Percentiles rank a stretch among this genome's conserved stretches.
These are phyloP conservation scores for Chromobotia macracanthus DNA, from an alignment of 2,797 vertebrate species.

Conservation along the genomic window DNA sequence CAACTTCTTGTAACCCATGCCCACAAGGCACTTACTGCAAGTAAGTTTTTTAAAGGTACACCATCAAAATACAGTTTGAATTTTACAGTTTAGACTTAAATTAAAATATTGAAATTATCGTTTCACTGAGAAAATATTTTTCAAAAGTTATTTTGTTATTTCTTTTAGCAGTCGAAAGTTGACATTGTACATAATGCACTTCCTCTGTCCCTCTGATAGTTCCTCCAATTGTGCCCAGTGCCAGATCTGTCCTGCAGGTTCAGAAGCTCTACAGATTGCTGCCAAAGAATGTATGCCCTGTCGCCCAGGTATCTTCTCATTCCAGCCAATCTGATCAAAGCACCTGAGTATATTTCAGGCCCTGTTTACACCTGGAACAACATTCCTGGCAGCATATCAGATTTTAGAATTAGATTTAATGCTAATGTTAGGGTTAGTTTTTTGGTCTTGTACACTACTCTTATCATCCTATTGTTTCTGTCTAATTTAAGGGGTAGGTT, in stretches of 20 bases:
- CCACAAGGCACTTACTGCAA: constrained; percentile 83
- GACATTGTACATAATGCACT: neutral
- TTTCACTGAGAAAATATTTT: too few relatives aligned
- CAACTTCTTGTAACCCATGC: constrained; percentile 80
- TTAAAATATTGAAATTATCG: too few relatives aligned
- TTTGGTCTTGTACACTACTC: too few relatives aligned
- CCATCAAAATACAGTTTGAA: neutral
- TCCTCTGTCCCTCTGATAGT: constrained; percentile 65
- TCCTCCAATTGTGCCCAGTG: constrained; percentile 77
- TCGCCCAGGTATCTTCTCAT: constrained; percentile 77
- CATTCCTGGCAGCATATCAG: too few relatives aligned
- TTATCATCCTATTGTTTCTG: too few relatives aligned
- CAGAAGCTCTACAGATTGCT: constrained; percentile 74
- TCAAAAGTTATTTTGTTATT: too few relatives aligned
- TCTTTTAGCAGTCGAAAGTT: too few relatives aligned
- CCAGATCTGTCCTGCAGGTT: constrained; percentile 76
- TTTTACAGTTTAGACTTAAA: too few relatives aligned
- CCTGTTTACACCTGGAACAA: neutral
- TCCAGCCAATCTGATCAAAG: neutral
- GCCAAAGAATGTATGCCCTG: constrained; percentile 77
- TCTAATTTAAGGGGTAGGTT: too few relatives aligned
- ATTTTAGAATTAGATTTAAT: neutral
- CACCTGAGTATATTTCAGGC: neutral
- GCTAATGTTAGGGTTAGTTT: neutral
- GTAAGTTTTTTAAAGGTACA: constrained; percentile 70